Evolutionary conservation across 2,888 invertebrate genomes (phyloP).

Genomic region (Mesopsocus fuscifrons): DNA sequence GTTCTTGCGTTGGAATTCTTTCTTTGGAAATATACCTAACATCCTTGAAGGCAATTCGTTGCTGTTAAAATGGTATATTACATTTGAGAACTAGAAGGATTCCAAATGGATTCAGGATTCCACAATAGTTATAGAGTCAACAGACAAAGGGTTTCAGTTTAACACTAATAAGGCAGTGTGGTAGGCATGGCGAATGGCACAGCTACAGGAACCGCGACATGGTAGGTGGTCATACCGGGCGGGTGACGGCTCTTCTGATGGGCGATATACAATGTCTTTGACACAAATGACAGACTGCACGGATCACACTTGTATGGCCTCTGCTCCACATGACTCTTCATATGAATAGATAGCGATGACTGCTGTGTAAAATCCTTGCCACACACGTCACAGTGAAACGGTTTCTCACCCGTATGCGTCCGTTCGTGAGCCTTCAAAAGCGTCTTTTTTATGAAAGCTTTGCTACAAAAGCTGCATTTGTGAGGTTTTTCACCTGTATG

Average conservation of each 20-base stretch:
- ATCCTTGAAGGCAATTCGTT: no score
- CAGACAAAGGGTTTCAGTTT: no score
- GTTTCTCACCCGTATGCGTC: constrained; percentile 15
- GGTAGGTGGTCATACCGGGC: not conserved
- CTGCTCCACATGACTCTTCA: constrained; percentile 12
- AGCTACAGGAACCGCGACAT: constrained; percentile 1
- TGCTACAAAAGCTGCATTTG: constrained; percentile 13
- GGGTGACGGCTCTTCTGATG: constrained; percentile 12
- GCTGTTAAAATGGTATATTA: no score
- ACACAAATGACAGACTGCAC: constrained; percentile 12
- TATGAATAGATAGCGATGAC: constrained; percentile 13
- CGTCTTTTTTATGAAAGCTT: constrained; percentile 14
- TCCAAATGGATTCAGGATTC: no score
- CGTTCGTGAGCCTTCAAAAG: constrained; percentile 14
- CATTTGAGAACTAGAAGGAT: no score
- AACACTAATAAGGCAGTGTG: constrained; percentile 2
- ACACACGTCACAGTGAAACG: constrained; percentile 13
- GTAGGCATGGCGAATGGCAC: constrained; percentile 5
- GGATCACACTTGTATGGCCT: constrained; percentile 12
- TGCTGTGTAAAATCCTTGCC: constrained; percentile 14
- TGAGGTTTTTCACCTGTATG: constrained; percentile 15
- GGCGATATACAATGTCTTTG: constrained; percentile 10
- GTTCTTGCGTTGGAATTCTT: no score
- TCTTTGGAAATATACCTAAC: no score
- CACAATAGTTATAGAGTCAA: no score